Percentiles rank a stretch among this genome's conserved stretches.
These are phyloP conservation scores for Orientallactaga bullata DNA, from an alignment of 2,113 vertebrate genomes.

Conservation along the genomic window DNA sequence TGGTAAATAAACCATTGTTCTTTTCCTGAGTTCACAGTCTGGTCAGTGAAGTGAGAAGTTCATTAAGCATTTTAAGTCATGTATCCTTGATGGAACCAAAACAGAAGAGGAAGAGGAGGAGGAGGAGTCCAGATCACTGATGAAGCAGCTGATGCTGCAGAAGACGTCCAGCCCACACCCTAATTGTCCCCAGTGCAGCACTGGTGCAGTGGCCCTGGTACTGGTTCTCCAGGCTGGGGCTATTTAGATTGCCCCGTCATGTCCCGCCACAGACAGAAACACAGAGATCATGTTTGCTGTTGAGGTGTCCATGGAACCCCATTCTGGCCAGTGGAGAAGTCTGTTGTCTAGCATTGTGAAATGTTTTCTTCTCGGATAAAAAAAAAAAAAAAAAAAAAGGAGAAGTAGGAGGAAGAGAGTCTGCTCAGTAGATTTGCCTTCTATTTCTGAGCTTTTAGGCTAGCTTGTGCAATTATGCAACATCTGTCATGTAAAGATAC, in stretches of 20 bases:
- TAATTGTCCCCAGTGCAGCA: neutral
- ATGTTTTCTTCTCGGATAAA: neutral
- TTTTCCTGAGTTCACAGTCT: neutral
- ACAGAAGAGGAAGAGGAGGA: neutral
- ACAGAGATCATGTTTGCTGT: neutral
- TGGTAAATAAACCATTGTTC: neutral
- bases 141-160: neutral
- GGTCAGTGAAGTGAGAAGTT: neutral
- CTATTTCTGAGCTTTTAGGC: neutral
- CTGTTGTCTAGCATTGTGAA: neutral
- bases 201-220: neutral
- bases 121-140: neutral
- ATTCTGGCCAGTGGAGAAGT: neutral
- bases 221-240: too few relatives aligned
- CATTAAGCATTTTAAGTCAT: constrained; percentile 2
- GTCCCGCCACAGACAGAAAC: neutral
- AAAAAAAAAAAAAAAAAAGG: too few relatives aligned
- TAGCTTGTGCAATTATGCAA: neutral
- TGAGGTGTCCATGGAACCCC: neutral
- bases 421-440: neutral
- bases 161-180: too few relatives aligned
- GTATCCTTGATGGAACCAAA: neutral
- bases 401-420: neutral
- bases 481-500: neutral
- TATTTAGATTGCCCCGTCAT: neutral